Percentiles rank a stretch among this genome's conserved stretches.
These are phyloP conservation scores for Epizoanthus rinbou DNA, from an alignment of 92 coral and sea anemone genomes.

Conservation along the genomic window DNA sequence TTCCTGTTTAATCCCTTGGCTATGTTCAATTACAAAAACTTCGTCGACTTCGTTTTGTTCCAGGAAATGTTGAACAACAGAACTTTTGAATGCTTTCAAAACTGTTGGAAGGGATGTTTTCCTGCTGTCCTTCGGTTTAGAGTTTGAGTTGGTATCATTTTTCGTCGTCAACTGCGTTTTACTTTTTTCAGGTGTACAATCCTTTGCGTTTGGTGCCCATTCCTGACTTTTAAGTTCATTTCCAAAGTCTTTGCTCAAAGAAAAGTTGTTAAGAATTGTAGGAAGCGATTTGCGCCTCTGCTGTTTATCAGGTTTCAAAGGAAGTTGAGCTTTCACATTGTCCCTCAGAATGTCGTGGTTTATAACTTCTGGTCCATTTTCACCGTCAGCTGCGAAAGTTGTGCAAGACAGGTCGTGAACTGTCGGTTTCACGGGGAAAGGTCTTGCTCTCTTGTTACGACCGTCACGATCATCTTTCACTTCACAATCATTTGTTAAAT, in stretches of 20 bases:
- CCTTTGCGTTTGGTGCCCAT: not conserved
- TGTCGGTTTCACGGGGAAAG: not conserved
- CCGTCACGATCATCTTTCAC: slow-evolving; percentile 26
- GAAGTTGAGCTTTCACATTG: slow-evolving; percentile 1
- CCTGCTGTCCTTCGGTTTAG: not conserved
- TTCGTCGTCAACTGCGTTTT: not conserved
- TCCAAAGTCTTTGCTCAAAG: not conserved
- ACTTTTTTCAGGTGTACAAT: not conserved
- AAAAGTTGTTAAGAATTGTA: not conserved
- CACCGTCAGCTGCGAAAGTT: not conserved
- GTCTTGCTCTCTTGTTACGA: not conserved
- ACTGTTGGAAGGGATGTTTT: not conserved
- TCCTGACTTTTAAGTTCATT: slow-evolving; percentile 19
- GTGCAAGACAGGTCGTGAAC: slow-evolving; percentile 27
- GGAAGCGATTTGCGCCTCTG: slow-evolving; percentile 34
- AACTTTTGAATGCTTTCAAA: slow-evolving; percentile 10
- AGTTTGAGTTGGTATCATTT: not conserved
- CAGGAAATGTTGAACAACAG: slow-evolving; percentile 8
- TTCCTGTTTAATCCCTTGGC: slow-evolving; percentile 10
- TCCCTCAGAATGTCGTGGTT: slow-evolving; percentile 24
- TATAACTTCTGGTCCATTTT: not conserved
- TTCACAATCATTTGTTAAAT: slow-evolving; percentile 3
- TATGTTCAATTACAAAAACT: slow-evolving; percentile 1
- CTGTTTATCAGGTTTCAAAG: slow-evolving; percentile 22
- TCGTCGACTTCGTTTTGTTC: slow-evolving; percentile 32